phyloP scores from a whole-genome alignment of 35 echinoderm and acorn worm species.

The Amphiura filiformis region DNA sequence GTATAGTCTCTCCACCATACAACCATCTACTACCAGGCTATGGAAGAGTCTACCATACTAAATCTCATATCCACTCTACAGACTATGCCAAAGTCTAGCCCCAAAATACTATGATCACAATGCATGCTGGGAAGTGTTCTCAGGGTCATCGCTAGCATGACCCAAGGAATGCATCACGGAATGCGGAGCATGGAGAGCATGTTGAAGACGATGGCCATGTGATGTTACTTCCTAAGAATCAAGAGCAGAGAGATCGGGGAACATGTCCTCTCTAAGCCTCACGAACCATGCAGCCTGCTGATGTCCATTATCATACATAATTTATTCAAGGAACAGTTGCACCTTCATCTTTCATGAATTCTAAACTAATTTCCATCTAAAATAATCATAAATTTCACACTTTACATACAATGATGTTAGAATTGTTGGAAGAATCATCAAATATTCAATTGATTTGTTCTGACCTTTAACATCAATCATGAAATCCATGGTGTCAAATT shows the following conservation, averaged over 20 bases:
- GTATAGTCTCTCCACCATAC: no score
- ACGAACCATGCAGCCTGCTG: neutral
- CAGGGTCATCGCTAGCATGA: neutral
- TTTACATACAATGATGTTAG: no score
- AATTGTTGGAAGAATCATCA: no score
- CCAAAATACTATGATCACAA: neutral
- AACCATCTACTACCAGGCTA: no score
- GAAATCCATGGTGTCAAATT: no score
- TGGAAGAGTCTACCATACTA: no score
- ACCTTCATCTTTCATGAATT: no score
- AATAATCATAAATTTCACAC: no score
- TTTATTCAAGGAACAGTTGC: neutral
- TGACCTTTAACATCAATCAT: no score
- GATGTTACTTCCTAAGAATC: slow-evolving; percentile 10
- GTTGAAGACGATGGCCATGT: neutral
- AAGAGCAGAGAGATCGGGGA: neutral
- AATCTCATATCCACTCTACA: no score
- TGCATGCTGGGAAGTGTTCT: neutral
- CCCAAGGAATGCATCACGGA: neutral
- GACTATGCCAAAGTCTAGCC: neutral
- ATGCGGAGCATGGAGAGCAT: neutral
- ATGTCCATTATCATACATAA: neutral
- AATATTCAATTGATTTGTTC: no score
- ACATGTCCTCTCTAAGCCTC: neutral
- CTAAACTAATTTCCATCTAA: no score